These are phyloP conservation scores for Thalassoma bifasciatum DNA, from an alignment of 2,113 vertebrate species.

Conservation along the genomic window DNA sequence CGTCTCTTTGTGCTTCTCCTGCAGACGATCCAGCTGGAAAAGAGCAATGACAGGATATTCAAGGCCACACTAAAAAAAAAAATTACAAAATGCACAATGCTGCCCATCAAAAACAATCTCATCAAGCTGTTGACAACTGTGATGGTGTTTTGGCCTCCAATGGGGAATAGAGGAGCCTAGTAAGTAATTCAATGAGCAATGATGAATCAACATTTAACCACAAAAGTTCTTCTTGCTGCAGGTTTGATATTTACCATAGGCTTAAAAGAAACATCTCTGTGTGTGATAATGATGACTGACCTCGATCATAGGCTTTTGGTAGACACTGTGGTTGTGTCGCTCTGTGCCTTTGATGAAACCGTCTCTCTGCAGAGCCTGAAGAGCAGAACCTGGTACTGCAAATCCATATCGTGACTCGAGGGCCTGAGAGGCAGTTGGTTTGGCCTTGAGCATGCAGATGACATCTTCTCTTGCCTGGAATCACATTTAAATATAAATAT, in stretches of 20 bases:
- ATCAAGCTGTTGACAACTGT: neutral
- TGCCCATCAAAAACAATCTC: neutral
- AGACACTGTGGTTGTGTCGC: slow-evolving; percentile 86
- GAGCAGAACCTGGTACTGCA: slow-evolving; percentile 85
- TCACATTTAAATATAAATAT: slow-evolving; percentile 9
- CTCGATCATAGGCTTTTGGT: slow-evolving; percentile 95
- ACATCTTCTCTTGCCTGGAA: slow-evolving; percentile 94
- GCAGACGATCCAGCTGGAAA: slow-evolving; percentile 91
- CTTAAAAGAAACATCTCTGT: neutral
- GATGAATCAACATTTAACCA: no score
- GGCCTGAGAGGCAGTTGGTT: slow-evolving; percentile 86
- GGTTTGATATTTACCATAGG: no score
- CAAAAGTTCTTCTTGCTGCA: no score
- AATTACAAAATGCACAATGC: no score
- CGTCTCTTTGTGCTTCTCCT: slow-evolving; percentile 95
- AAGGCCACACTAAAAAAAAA: neutral
- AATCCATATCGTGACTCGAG: slow-evolving; percentile 91
- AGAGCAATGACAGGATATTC: neutral
- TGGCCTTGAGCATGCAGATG: slow-evolving; percentile 92
- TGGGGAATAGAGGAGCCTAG: no score
- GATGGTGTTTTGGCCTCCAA: no score
- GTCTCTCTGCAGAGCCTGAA: slow-evolving; percentile 92
- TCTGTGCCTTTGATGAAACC: slow-evolving; percentile 84
- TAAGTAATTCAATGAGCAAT: no score
- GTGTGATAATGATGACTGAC: slow-evolving; percentile 70